Percentiles rank a stretch among this genome's conserved stretches.
Conservation (phyloP, 2,888 invertebrate genomes). For the Priapulus caudatus region DNA sequence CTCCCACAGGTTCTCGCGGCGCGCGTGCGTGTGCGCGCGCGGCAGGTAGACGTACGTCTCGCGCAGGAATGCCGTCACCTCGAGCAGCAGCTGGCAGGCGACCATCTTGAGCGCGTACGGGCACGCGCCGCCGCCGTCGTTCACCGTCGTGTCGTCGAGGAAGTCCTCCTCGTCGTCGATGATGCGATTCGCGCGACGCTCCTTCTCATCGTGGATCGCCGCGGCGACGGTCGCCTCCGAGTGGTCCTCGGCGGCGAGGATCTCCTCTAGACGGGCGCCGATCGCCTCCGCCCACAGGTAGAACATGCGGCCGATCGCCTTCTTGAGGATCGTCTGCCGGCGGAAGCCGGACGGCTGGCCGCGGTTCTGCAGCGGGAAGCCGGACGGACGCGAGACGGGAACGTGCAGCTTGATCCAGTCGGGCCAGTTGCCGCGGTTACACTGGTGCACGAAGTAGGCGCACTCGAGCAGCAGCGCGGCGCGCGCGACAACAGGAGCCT, state of each 20-base stretch:
- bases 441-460: conserved; percentile 88
- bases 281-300: conserved; percentile 92
- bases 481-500: conserved; percentile 82
- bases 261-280: conserved; percentile 78
- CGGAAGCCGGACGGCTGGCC: conserved; percentile 48
- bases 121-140: conserved; percentile 31
- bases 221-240: conserved; percentile 34
- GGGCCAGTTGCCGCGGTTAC: conserved; percentile 97
- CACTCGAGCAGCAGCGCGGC: conserved; percentile 88
- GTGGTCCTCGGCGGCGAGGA: conserved; percentile 48
- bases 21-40: conserved; percentile 38
- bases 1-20: conserved; percentile 39
- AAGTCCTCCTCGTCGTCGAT: conserved; percentile 73
- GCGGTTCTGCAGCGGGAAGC: conserved; percentile 33
- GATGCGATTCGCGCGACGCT: conserved; percentile 37
- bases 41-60: conserved; percentile 75
- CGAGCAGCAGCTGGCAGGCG: conserved; percentile 84
- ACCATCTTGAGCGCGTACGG: conserved; percentile 61
- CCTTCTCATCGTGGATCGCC: conserved; percentile 36
- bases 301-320: conserved; percentile 90
- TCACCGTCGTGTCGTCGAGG: conserved; percentile 60
- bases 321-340: conserved; percentile 54
- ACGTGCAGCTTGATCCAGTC: conserved; percentile 86
- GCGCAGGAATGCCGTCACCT: conserved; percentile 89
- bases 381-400: conserved; percentile 47